These are phyloP conservation scores for Sebastiscus tertius DNA, from an alignment of 2,797 vertebrate genomes.

Conservation along the genomic window DNA sequence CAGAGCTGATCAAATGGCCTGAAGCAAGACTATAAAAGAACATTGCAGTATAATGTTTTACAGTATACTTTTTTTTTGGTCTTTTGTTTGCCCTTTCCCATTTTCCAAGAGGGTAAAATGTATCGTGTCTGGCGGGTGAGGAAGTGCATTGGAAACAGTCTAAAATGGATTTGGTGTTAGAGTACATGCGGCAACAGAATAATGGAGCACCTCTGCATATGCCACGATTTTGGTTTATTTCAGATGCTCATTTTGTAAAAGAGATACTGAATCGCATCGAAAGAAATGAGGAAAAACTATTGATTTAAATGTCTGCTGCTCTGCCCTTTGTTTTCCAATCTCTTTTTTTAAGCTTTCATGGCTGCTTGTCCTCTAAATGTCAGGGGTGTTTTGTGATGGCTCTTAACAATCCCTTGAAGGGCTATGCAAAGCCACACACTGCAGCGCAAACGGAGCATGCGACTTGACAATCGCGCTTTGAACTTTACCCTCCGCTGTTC, in stretches of 20 bases:
- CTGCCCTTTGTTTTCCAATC: slow-evolving; percentile 43
- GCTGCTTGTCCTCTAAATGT: slow-evolving; percentile 74
- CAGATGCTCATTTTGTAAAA: slow-evolving; percentile 30
- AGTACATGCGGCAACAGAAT: slow-evolving; percentile 40
- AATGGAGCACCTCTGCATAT: slow-evolving; percentile 21
- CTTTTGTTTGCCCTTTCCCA: slow-evolving; percentile 72
- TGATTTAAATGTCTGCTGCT: slow-evolving; percentile 46
- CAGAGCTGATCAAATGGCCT: slow-evolving; percentile 78
- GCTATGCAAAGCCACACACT: slow-evolving; percentile 41
- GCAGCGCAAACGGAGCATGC: slow-evolving; percentile 58
- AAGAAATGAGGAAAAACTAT: slow-evolving; percentile 25
- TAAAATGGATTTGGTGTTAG: slow-evolving; percentile 44
- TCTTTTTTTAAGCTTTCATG: slow-evolving; percentile 47
- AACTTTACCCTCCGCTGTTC: slow-evolving; percentile 61
- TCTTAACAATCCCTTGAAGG: slow-evolving; percentile 61
- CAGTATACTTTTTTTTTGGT: slow-evolving; percentile 64
- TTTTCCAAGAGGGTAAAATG: slow-evolving; percentile 54
- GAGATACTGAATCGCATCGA: slow-evolving; percentile 29
- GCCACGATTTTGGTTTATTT: slow-evolving; percentile 28
- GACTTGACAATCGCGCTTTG: slow-evolving; percentile 59
- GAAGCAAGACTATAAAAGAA: slow-evolving; percentile 73
- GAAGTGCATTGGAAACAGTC: slow-evolving; percentile 30
- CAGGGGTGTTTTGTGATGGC: slow-evolving; percentile 66
- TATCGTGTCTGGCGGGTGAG: slow-evolving; percentile 60
- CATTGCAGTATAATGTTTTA: slow-evolving; percentile 75